Percentiles rank a stretch among this genome's conserved stretches.
Evolutionary conservation across 2,888 invertebrate species (phyloP).

Genomic region (Plutella xylostella): DNA sequence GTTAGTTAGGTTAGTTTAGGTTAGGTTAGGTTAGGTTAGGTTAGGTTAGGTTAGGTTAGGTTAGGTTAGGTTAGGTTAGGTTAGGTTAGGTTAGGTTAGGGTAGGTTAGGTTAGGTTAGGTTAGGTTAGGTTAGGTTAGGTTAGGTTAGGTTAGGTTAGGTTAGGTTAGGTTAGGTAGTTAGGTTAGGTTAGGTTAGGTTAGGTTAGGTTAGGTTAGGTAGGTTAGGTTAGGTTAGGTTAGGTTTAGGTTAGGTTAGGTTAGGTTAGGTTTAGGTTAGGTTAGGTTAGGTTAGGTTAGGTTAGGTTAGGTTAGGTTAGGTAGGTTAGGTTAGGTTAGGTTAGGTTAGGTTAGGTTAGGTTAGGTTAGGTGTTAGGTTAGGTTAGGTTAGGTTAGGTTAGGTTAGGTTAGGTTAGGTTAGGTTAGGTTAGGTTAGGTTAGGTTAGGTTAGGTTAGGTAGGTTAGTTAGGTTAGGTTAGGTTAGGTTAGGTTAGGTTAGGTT

Average conservation of each 20-base stretch:
- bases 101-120: slow-evolving; percentile 11
- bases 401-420: slow-evolving; percentile 10
- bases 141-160: slow-evolving; percentile 10
- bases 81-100: slow-evolving; percentile 10
- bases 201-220: slow-evolving; percentile 9
- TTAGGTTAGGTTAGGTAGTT: slow-evolving; percentile 9
- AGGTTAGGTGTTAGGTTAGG: slow-evolving; percentile 4
- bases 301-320: slow-evolving; percentile 2
- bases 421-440: slow-evolving; percentile 9
- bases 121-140: slow-evolving; percentile 10
- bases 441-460: slow-evolving; percentile 9
- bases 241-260: slow-evolving; percentile 7
- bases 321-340: too few relatives aligned
- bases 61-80: slow-evolving; percentile 9
- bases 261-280: slow-evolving; percentile 3
- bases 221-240: slow-evolving; percentile 9
- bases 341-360: slow-evolving; percentile 4
- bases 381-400: slow-evolving; percentile 9
- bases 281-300: slow-evolving; percentile 1
- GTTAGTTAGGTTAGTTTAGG: slow-evolving; percentile 9
- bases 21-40: slow-evolving; percentile 9
- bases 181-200: slow-evolving; percentile 10
- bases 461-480: slow-evolving; percentile 8
- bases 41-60: slow-evolving; percentile 10
- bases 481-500: slow-evolving; percentile 9